Base-by-base conservation (phyloP, 2,888 invertebrate genomes). In the Acleris emargana region DNA sequence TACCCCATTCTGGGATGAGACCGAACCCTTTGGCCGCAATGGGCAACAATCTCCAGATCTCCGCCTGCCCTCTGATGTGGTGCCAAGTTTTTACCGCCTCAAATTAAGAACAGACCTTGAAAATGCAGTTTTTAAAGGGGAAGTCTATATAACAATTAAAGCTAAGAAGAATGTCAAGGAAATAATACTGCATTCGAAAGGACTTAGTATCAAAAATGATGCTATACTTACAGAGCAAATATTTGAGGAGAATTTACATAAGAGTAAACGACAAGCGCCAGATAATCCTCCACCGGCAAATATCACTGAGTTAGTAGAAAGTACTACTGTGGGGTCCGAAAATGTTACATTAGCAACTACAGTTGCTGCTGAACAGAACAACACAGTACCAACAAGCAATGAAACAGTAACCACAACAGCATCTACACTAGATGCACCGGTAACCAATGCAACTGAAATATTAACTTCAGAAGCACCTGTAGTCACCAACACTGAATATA, bases 11-110 rank as follows among this genome's bases (percentile, higher is more conserved):
- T 91, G 91, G 91, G 85, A 90, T 76, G 90, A 91, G 70, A 80
- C 82, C 13, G 87, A 88, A 69, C 86, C 89, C 2, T 91, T 90
- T 70, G 87, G 87, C 1, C 81, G 79, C 67, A 70, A 77, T 1
- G 75, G 71, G 20, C 53, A 72, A 17, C 84, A 83, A 0, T 82
- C 88, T 5, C 77, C 82, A 6, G 85, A 91, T 70, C 80, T 91
- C 1, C 76, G 91, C 28, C 85, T 94, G 11, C 93, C 94, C 16
- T 79, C 83, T 2, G 78, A 85, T 1, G 79, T 95, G 5, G 76
- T 82, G 25, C 96, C 95, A 6, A 86, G 82, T 58, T 89, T 86
- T 61, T 96, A 95, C 75, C 86, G 93, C 57, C 82, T 95, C 2
- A 88, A 92, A 64, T 75, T 95, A 13, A 88, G 82, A 70, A 92